Base-by-base conservation (phyloP, 1,140 invertebrate species). In the Leptoteleia sp. region DNA sequence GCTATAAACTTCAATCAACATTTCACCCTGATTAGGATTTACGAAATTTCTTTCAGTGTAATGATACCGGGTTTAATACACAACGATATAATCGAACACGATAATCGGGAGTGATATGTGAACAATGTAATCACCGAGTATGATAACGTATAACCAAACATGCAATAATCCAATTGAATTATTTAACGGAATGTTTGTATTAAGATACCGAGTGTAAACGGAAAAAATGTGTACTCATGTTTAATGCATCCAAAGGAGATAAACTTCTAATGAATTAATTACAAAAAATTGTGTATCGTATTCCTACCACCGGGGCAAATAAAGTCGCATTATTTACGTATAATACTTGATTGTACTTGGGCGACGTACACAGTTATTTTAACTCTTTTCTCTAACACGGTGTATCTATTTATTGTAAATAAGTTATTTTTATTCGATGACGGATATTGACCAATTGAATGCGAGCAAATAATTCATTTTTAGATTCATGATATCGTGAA, bases 101-200 rank as follows among this genome's bases (percentile, higher is more conserved):
- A 73, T 73, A 64, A 65, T 73, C 70, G 33, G 8, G 12, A 19
- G 42, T 42, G 59, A 75, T 75, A 75, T 40, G 61, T 50, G 61
- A 75, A 75, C 42, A 75, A 76, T 76, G 62, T 76, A 76, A 67
- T 76, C 54, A 67, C 33, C 29, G 12, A 17, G 31, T 50, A 29
- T 43, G 62, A 48, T 75, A 45, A 76, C 62, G 31, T 67, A 45
- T 59, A 61, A 76, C 67, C 71, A 76, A 76, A 61, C 71, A 76
- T 67, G 71, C 71, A 76, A 76, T 76, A 76, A 76, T 76, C 61
- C 71, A 76, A 76, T 76, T 76, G 61, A 76, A 76, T 67, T 76
- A 67, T 31, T 67, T 67, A 76, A 54, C 38, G 33, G 3, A 67
- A 76, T 67, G 72, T 67, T 67, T 64, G 72, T 54, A 61, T 67